Conservation (phyloP, 2,113 vertebrate genomes). For the Chaetops frenatus region DNA sequence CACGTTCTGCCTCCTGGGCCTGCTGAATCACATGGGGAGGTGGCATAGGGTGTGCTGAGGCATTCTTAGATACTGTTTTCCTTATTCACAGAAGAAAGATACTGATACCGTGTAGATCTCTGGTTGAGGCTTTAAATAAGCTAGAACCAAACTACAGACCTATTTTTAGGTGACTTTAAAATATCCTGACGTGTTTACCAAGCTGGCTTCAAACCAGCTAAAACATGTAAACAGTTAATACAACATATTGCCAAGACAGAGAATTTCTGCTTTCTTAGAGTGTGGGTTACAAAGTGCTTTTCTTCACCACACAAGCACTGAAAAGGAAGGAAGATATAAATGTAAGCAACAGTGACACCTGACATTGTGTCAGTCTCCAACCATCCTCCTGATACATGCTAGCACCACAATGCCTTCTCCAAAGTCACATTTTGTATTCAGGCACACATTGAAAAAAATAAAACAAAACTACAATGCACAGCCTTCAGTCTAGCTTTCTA, state of each 20-base stretch:
- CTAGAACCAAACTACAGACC: not conserved
- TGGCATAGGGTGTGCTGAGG: not conserved
- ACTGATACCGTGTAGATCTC: not conserved
- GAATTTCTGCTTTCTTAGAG: not conserved
- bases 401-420: not conserved
- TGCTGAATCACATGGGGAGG: not conserved
- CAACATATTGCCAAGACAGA: not conserved
- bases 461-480: not conserved
- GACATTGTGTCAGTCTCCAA: not conserved
- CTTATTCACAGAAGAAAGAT: not conserved
- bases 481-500: slow-evolving; percentile 28
- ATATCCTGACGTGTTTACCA: not conserved
- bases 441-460: not conserved
- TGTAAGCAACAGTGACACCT: not conserved
- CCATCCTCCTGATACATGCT: not conserved
- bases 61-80: not conserved
- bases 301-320: not conserved
- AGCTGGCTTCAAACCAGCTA: not conserved
- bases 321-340: not conserved
- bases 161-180: slow-evolving; percentile 18
- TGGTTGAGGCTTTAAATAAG: not conserved
- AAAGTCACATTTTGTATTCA: not conserved
- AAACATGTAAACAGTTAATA: slow-evolving; percentile 28
- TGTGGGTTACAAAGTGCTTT: not conserved
- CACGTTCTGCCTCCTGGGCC: fast-evolving